Conservation (phyloP, 2,888 invertebrate species). For the Periphyllus acericola region DNA sequence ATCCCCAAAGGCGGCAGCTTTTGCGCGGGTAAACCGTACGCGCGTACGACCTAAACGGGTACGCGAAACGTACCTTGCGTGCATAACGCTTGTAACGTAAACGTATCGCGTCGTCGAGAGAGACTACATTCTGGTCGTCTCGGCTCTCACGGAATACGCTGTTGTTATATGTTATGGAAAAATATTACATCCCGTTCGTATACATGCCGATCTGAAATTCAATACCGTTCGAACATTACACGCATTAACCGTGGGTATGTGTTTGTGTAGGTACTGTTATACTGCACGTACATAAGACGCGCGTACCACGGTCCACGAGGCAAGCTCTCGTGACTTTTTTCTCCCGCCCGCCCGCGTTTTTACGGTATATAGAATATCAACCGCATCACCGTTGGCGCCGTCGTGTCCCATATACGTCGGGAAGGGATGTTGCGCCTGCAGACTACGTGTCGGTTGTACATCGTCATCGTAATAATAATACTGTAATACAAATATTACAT, state of each 20-base stretch:
- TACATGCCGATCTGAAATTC: not conserved
- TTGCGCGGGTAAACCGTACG: not conserved
- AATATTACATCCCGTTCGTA: not conserved
- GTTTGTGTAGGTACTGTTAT: too few species aligned
- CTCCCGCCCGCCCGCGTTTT: not conserved
- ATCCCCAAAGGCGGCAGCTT: not conserved
- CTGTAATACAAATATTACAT: not conserved
- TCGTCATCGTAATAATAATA: too few species aligned
- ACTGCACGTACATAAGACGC: too few species aligned
- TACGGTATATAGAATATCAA: not conserved
- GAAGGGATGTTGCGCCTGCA: not conserved
- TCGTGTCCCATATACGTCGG: not conserved
- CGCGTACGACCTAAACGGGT: too few species aligned
- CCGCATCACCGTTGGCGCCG: not conserved
- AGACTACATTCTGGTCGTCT: too few species aligned
- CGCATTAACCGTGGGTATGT: not conserved
- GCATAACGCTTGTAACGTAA: too few species aligned
- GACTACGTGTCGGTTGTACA: not conserved
- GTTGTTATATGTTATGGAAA: not conserved
- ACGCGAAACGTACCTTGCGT: too few species aligned
- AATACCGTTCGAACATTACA: slow-evolving; percentile 11
- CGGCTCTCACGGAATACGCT: not conserved
- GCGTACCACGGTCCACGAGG: not conserved
- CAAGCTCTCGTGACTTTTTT: not conserved
- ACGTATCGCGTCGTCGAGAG: too few species aligned